Evolutionary conservation across 2,888 invertebrate species (phyloP).

Genomic region (Mimachlamys varia): DNA sequence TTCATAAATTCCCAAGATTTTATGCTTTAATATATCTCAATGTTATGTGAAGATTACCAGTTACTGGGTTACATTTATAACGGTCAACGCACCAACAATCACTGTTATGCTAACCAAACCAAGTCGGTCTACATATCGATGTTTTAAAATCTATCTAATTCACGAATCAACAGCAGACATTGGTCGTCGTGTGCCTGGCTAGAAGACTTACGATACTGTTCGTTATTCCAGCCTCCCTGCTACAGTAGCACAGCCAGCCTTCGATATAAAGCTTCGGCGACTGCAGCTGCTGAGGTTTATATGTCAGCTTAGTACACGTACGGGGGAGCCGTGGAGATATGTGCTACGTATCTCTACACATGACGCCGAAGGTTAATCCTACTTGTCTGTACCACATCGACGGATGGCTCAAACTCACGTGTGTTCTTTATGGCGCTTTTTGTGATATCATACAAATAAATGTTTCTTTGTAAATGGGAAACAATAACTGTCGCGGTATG

Average conservation of each 20-base stretch:
- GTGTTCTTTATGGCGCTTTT: neutral
- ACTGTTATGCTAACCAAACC: neutral
- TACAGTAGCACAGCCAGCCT: neutral
- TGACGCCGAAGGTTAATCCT: neutral
- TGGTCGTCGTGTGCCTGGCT: neutral
- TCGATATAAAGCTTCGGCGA: neutral
- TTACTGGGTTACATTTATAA: neutral
- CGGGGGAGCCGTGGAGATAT: slow-evolving; percentile 12
- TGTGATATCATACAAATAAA: neutral
- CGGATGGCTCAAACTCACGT: neutral
- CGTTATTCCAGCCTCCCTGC: neutral
- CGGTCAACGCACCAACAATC: neutral
- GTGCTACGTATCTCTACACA: neutral
- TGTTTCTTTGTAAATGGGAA: neutral
- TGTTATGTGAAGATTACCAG: neutral
- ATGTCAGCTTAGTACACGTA: slow-evolving; percentile 13
- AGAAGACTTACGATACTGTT: neutral
- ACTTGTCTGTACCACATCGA: neutral
- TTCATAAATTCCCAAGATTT: neutral
- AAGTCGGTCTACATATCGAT: neutral
- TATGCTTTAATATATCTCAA: neutral
- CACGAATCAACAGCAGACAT: neutral
- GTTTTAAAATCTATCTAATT: slow-evolving; percentile 1
- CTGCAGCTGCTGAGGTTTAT: slow-evolving; percentile 22
- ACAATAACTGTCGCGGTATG: neutral